Evolutionary conservation across 2,888 invertebrate genomes (phyloP), one percentile per base, ranked within the genome.

Genomic region (Apeira syringaria): DNA sequence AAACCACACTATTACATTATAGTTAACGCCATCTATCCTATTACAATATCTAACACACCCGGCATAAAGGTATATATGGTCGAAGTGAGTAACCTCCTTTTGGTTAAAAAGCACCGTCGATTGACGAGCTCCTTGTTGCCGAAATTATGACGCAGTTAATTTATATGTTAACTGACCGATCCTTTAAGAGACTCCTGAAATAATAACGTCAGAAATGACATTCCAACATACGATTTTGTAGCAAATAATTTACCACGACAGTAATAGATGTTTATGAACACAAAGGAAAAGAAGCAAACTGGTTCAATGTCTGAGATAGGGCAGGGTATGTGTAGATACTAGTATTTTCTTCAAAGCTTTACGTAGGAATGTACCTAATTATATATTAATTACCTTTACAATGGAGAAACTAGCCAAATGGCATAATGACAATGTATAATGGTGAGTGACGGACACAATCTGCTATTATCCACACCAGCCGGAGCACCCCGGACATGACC

Each of bases 101-200:
- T n/a, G n/a, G n/a, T n/a, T n/a, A n/a, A n/a, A n/a, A n/a, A n/a
- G n/a, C n/a, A n/a, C n/a, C n/a, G n/a, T n/a, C n/a, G n/a, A n/a
- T 31, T 45, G 36, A 34, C 43, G 27, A 25, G 29, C 24, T 31
- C 17, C 28, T 29, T 30, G 30, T 46, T 54, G 25, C 44, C 40
- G 43, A 55, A 51, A 58, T 61, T 48, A 41, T 15, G 22, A 34
- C 10, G 38, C 37, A 24, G 38, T 39, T 34, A n/a, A 46, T 30
- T 17, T 36, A 31, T 49, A n/a, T n/a, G n/a, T 41, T 24, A 22
- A 26, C 29, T 37, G 36, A 26, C 26, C 34, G 17, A 17, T 27
- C 6, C 15, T 29, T 15, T 34, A 24, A 31, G 20, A 31, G 8
- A 22, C 9, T 5, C 30, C 15, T 15, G 4, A 17, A 29, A n/a